These are phyloP conservation scores for Macrostomum cliftonense DNA, from an alignment of 2,888 invertebrate genomes.

Conservation along the genomic window DNA sequence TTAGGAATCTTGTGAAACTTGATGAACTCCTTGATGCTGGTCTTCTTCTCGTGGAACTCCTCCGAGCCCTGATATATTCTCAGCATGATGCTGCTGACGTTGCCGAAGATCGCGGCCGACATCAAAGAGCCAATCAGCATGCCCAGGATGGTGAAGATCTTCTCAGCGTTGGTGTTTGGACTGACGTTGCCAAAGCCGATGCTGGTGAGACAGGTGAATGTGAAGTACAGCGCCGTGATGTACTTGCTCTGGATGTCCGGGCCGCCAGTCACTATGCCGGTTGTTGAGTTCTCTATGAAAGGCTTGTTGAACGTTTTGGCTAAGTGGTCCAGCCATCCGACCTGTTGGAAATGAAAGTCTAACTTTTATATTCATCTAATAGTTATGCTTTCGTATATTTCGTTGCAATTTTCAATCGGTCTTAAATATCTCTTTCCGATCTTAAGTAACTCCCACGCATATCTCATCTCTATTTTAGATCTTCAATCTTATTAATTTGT, in stretches of 20 bases:
- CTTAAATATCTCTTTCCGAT: too few relatives aligned
- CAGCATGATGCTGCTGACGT: constrained; percentile 38
- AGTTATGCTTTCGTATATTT: too few relatives aligned
- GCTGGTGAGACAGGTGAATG: constrained; percentile 35
- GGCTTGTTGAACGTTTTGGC: constrained; percentile 22
- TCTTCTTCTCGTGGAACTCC: constrained; percentile 35
- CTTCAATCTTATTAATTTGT: too few relatives aligned
- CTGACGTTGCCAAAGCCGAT: constrained; percentile 38
- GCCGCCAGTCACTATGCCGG: constrained; percentile 18
- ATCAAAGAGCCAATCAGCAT: constrained; percentile 36
- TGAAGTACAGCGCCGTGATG: constrained; percentile 37
- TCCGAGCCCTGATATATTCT: constrained; percentile 36
- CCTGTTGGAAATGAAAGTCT: too few relatives aligned
- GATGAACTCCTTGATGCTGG: constrained; percentile 37
- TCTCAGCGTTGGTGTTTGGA: constrained; percentile 36
- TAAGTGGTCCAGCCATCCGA: constrained; percentile 32
- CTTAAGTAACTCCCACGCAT: too few relatives aligned
- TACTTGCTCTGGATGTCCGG: constrained; percentile 33
- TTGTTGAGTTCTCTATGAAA: constrained; percentile 28
- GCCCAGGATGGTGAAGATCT: constrained; percentile 37
- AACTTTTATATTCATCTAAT: too few relatives aligned
- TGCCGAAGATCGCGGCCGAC: constrained; percentile 38
- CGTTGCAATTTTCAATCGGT: too few relatives aligned
- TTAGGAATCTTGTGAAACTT: constrained; percentile 37
- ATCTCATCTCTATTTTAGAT: too few relatives aligned